Evolutionary conservation across 2,888 invertebrate species (phyloP).

Genomic region (Ochropleura leucogaster): DNA sequence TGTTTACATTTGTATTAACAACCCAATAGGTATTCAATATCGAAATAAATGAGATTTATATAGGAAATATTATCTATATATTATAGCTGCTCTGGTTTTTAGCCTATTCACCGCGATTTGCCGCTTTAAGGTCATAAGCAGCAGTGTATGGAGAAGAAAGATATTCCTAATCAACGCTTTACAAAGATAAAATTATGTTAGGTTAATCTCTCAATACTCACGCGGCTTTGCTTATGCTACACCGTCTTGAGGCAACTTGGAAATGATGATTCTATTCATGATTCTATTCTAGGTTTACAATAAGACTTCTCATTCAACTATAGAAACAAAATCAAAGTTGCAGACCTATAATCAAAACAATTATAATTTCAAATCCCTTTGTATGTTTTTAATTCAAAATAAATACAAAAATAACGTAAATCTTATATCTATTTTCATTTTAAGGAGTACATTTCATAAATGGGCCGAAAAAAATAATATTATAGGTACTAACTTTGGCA

Average conservation of each 20-base stretch:
- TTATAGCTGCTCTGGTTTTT: constrained; percentile 21
- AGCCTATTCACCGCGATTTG: neutral
- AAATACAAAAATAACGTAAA: constrained; percentile 48
- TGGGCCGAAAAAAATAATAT: constrained; percentile 66
- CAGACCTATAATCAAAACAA: constrained; percentile 33
- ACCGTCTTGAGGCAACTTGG: constrained; percentile 29
- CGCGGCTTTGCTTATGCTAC: constrained; percentile 8
- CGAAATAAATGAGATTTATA: constrained; percentile 37
- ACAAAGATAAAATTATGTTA: constrained; percentile 49
- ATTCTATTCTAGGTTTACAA: constrained; percentile 14
- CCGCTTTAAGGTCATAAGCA: neutral
- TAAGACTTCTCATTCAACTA: constrained; percentile 18
- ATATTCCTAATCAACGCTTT: constrained; percentile 46
- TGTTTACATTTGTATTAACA: constrained; percentile 32
- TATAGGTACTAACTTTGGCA: constrained; percentile 83
- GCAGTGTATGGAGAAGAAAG: neutral
- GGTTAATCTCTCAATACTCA: constrained; percentile 43
- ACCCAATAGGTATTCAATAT: constrained; percentile 30
- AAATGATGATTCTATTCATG: constrained; percentile 8
- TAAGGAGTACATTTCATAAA: constrained; percentile 58
- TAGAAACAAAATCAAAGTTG: constrained; percentile 23
- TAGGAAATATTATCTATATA: constrained; percentile 3
- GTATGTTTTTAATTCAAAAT: constrained; percentile 34
- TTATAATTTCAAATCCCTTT: constrained; percentile 37
- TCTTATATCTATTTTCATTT: constrained; percentile 55